Percentiles rank a stretch among this genome's conserved stretches.
Conservation (phyloP, 2,888 invertebrate genomes). For the Emmelina monodactyla region DNA sequence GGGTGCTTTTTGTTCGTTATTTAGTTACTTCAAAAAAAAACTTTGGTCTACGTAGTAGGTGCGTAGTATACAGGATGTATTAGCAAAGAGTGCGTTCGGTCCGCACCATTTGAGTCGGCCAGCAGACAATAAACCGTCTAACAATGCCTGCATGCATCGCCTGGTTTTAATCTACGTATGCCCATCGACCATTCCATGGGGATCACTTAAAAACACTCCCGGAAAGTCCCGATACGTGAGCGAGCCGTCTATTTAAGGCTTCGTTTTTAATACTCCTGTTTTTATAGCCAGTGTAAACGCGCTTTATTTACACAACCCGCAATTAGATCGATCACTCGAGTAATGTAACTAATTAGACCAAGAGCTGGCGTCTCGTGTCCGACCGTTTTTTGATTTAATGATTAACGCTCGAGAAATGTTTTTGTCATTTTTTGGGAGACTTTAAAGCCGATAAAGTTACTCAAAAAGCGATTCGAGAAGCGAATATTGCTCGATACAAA, state of each 20-base stretch:
- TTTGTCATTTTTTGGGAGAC: slow-evolving; percentile 43
- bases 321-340: slow-evolving; percentile 38
- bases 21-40: too few species aligned
- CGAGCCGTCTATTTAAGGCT: slow-evolving; percentile 24
- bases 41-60: too few species aligned
- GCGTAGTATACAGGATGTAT: too few species aligned
- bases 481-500: slow-evolving; percentile 51
- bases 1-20: too few species aligned
- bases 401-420: slow-evolving; percentile 46
- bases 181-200: slow-evolving; percentile 34
- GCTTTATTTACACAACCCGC: not conserved
- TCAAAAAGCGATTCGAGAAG: slow-evolving; percentile 44
- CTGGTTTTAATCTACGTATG: slow-evolving; percentile 62
- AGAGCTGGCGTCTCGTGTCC: slow-evolving; percentile 29
- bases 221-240: too few species aligned
- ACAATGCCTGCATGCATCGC: slow-evolving; percentile 55
- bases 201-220: slow-evolving; percentile 54
- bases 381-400: slow-evolving; percentile 31
- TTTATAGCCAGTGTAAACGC: slow-evolving; percentile 12
- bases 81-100: slow-evolving; percentile 43
- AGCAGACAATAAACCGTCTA: slow-evolving; percentile 56
- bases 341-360: too few species aligned
- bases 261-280: slow-evolving; percentile 33
- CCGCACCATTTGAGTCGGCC: slow-evolving; percentile 54
- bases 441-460: slow-evolving; percentile 34